A percentile compares a stretch with the other conserved stretches of the same genome.
phyloP scores from a whole-genome alignment of 1,140 invertebrate species.

The Acyrthosiphon pisum region DNA sequence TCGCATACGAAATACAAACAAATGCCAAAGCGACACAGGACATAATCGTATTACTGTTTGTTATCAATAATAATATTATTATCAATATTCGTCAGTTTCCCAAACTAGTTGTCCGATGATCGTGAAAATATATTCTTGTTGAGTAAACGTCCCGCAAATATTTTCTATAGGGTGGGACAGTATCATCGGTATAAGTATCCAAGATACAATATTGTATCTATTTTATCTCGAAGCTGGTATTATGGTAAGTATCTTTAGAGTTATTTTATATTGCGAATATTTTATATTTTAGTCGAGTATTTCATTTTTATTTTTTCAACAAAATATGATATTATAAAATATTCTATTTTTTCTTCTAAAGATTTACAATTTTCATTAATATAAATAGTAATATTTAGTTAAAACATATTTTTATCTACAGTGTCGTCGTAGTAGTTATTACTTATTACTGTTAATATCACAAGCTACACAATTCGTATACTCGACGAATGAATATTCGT shows the following conservation, averaged over 20 bases:
- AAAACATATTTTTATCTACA: too few species aligned
- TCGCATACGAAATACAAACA: background rate
- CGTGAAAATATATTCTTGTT: background rate
- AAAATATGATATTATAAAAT: background rate
- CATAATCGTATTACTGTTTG: background rate
- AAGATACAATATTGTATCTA: too few species aligned
- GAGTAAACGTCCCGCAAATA: background rate
- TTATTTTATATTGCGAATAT: too few species aligned
- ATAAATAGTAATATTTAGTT: too few species aligned
- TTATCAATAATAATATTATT: background rate
- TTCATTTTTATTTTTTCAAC: background rate
- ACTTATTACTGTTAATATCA: too few species aligned
- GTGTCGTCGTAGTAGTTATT: too few species aligned
- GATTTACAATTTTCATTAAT: background rate
- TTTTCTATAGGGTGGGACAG: background rate
- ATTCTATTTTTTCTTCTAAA: background rate
- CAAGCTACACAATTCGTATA: too few species aligned
- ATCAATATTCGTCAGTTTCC: background rate
- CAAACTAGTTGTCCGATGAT: background rate
- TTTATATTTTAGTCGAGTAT: background rate
- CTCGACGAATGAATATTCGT: too few species aligned
- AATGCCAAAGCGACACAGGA: background rate
- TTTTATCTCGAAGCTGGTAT: rapidly evolving
- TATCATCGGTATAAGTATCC: too few species aligned
- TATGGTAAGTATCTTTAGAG: background rate